These are phyloP conservation scores for Aspidiotus destructor DNA, from an alignment of 2,888 invertebrate species.

Conservation along the genomic window DNA sequence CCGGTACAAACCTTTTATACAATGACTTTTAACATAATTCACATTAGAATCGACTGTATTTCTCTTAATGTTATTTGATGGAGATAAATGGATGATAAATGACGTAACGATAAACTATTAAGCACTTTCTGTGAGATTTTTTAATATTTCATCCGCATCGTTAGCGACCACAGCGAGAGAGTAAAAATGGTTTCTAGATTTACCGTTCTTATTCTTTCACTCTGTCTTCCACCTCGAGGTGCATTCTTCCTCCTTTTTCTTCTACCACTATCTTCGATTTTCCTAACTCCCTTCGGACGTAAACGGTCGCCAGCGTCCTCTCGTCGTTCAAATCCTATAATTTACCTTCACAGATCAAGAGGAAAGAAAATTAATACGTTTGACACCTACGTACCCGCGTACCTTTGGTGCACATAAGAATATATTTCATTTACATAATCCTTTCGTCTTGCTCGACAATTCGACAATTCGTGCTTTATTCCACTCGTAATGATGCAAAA, in stretches of 20 bases:
- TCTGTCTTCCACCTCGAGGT: not conserved
- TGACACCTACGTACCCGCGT: not conserved
- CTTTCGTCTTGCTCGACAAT: not conserved
- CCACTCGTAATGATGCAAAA: not conserved
- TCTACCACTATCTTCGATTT: not conserved
- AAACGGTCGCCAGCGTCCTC: too few relatives aligned
- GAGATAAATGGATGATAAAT: conserved; percentile 4
- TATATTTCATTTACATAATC: not conserved
- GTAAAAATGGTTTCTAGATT: not conserved
- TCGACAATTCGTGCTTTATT: not conserved
- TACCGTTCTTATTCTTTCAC: not conserved
- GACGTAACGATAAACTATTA: conserved; percentile 4
- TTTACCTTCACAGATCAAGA: not conserved
- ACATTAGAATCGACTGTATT: not conserved
- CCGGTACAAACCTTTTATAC: too few relatives aligned
- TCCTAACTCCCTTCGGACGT: too few relatives aligned
- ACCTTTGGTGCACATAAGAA: too few relatives aligned
- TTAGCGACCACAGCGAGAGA: not conserved
- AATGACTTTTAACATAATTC: not conserved
- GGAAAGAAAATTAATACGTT: not conserved
- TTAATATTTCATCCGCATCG: conserved; percentile 1
- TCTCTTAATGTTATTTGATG: conserved; percentile 2
- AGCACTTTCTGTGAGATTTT: not conserved
- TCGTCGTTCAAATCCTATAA: too few relatives aligned
- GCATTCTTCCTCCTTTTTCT: not conserved